Percentiles rank a stretch among this genome's conserved stretches.
Evolutionary conservation across 2,113 vertebrate species (phyloP).

Genomic region (Vidua macroura): DNA sequence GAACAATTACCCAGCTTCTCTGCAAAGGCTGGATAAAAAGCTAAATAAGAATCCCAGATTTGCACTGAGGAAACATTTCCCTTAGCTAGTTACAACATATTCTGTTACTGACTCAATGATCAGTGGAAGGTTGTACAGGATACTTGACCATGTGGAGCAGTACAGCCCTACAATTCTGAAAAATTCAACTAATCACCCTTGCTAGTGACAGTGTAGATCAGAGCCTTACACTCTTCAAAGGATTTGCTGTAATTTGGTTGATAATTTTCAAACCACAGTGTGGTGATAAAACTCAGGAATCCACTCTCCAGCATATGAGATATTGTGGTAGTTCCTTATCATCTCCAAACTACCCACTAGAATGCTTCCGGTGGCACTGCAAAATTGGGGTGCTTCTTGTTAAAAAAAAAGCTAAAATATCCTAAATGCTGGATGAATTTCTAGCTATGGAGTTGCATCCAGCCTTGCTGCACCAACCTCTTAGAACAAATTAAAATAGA

Average conservation of each 20-base stretch:
- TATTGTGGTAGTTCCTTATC: background rate
- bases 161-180: background rate
- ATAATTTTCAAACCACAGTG: background rate
- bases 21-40: slow-evolving; percentile 16
- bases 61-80: background rate
- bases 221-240: background rate
- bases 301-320: background rate
- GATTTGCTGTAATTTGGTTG: background rate
- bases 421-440: background rate
- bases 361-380: background rate
- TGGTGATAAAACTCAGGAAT: background rate
- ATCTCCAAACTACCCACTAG: background rate
- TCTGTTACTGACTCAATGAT: background rate
- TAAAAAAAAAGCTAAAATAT: background rate
- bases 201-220: background rate
- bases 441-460: background rate
- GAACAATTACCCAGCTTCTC: slow-evolving; percentile 41
- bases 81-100: background rate
- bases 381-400: background rate
- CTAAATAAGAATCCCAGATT: background rate
- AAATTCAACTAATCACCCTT: background rate
- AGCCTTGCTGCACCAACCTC: background rate
- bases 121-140: background rate
- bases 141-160: background rate
- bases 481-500: background rate